Percentiles rank a stretch among this genome's conserved stretches.
Conservation (phyloP, 2,888 invertebrate genomes). For the Lydus trimaculatus region DNA sequence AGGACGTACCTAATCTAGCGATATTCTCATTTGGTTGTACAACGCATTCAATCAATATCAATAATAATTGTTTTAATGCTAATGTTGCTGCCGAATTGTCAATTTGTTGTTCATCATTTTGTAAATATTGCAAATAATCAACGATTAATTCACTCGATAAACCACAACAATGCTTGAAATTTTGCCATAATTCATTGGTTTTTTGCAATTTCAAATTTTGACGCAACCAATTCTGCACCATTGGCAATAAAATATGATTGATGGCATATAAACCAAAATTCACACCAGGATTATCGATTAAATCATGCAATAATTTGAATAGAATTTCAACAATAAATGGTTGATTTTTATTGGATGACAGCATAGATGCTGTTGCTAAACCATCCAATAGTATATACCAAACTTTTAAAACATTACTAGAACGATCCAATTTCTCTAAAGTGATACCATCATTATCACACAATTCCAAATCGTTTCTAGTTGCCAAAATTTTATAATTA, state of each 20-base stretch:
- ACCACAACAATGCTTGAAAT: slow-evolving; percentile 95
- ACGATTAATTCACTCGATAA: slow-evolving; percentile 91
- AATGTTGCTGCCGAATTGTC: slow-evolving; percentile 72
- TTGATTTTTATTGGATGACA: slow-evolving; percentile 79
- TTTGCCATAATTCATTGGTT: slow-evolving; percentile 82
- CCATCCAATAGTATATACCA: slow-evolving; percentile 92
- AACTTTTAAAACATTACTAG: slow-evolving; percentile 85
- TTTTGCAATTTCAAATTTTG: slow-evolving; percentile 69
- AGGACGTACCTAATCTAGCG: slow-evolving; percentile 90
- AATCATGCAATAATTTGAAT: slow-evolving; percentile 82
- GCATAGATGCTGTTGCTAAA: slow-evolving; percentile 79
- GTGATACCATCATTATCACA: slow-evolving; percentile 64
- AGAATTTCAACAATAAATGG: slow-evolving; percentile 88
- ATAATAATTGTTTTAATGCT: slow-evolving; percentile 83
- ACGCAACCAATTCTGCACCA: slow-evolving; percentile 92
- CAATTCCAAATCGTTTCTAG: slow-evolving; percentile 58
- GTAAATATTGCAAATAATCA: slow-evolving; percentile 79
- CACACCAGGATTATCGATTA: slow-evolving; percentile 82
- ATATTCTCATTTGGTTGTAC: slow-evolving; percentile 90
- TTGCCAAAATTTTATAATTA: slow-evolving; percentile 69
- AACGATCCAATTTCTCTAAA: slow-evolving; percentile 74
- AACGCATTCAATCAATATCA: slow-evolving; percentile 89
- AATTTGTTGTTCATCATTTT: slow-evolving; percentile 54
- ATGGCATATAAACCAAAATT: slow-evolving; percentile 91
- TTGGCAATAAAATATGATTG: slow-evolving; percentile 89